Base-by-base conservation (phyloP, 2,888 invertebrate species). In the Pachliopta kotzebuea region DNA sequence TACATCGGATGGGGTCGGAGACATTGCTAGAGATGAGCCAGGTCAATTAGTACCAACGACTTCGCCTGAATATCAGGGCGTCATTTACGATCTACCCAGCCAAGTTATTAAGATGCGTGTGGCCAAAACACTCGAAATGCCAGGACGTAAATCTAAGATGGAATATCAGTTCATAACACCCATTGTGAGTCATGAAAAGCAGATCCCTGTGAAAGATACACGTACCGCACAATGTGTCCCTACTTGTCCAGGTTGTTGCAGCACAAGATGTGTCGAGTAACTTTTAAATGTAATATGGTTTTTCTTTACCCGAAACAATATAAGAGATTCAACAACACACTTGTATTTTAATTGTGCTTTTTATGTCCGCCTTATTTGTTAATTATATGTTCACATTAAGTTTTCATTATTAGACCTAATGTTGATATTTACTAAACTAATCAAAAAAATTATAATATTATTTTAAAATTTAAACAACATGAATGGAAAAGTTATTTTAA, bases 121-220 rank as follows among this genome's bases (percentile, higher is more conserved):
- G 54, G 85, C 83, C 53, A 90, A 86, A 73, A 77, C 80, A 11
- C 71, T 90, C 29, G 90, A 90, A 71, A 85, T 86, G 84, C 81
- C 83, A 49, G 86, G 86, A 26, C 80, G 87, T 50, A 90, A 86
- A 72, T 81, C 89, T 0, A 89, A 84, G 73, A 69, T 90, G 0
- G 90, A 90, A 71, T 90, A 89, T 71, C 84, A 88, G 66, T 90
- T 91, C 69, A 71, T 90, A n/a, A 91, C 90, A 23, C 90, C 90
- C 3, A 77, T 76, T 20, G 66, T 71, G 18, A 74, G 72, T 9
- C 67, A 78, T 26, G 80, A 81, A 23, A 86, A 77, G 74, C 69
- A 71, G 23, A 74, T 88, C 9, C 85, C 89, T 0, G 79, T 83
- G 3, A 78, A 56, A 64, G 90, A 90, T 63, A 80, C 78, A 11